A percentile compares a stretch with the other conserved stretches of the same genome.
phyloP scores from a whole-genome alignment of 2,888 invertebrate species.

The Scaptomyza flava region DNA sequence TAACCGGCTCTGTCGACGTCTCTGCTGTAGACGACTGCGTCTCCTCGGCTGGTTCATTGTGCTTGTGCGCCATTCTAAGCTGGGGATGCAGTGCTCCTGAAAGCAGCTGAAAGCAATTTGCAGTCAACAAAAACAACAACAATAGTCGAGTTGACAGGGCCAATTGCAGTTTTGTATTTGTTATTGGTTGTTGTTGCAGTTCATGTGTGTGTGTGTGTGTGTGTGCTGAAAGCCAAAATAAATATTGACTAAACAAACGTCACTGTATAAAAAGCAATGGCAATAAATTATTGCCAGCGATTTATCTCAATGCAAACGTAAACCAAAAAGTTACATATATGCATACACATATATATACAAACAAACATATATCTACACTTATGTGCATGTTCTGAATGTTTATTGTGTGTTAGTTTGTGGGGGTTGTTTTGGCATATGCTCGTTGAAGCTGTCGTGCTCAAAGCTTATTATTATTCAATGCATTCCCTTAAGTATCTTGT shows the following conservation, averaged over 20 bases:
- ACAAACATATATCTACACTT: not conserved
- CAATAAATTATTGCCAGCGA: constrained; percentile 45
- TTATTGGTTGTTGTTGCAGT: constrained; percentile 11
- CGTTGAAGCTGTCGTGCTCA: constrained; percentile 31
- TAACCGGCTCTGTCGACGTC: constrained; percentile 33
- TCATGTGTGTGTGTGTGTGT: constrained; percentile 12
- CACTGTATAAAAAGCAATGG: constrained; percentile 42
- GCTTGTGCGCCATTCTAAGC: constrained; percentile 46
- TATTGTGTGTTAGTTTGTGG: not conserved
- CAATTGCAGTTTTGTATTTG: constrained; percentile 38
- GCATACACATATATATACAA: not conserved
- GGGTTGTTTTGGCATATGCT: constrained; percentile 15
- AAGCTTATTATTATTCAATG: constrained; percentile 39
- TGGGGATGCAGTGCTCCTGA: constrained; percentile 35
- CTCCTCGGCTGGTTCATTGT: constrained; percentile 48
- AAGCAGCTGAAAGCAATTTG: constrained; percentile 54
- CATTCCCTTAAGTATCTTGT: constrained; percentile 14
- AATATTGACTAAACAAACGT: constrained; percentile 76
- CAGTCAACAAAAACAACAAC: constrained; percentile 29
- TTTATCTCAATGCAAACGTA: constrained; percentile 61
- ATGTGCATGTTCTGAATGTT: not conserved
- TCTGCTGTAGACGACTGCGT: constrained; percentile 6
- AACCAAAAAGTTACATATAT: constrained; percentile 12
- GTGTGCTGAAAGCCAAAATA: constrained; percentile 44
- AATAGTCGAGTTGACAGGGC: constrained; percentile 39